Evolutionary conservation across 1,140 invertebrate genomes (phyloP).

Genomic region (Bemisia tabaci): DNA sequence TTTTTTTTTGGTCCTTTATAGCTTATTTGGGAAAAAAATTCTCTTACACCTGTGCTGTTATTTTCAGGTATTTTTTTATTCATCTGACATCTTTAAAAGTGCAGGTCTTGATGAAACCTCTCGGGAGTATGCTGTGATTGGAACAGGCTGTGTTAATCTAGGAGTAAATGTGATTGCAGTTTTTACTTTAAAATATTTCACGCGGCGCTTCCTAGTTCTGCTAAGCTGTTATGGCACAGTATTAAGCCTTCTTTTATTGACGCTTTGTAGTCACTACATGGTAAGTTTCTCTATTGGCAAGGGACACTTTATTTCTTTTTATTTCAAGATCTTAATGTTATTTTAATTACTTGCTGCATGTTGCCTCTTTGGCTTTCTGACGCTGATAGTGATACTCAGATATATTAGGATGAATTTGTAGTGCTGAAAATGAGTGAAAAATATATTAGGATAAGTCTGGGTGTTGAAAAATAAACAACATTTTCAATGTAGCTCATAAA

Average conservation of each 20-base stretch:
- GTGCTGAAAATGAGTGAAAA: no score
- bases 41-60: no score
- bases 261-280: slow-evolving; percentile 38
- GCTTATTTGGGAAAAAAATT: no score
- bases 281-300: slow-evolving; percentile 36
- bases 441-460: no score
- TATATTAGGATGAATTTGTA: no score
- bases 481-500: no score
- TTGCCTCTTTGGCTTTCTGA: no score
- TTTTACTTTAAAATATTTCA: slow-evolving; percentile 38
- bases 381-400: no score
- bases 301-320: slow-evolving; percentile 9
- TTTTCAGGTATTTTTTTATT: slow-evolving; percentile 68
- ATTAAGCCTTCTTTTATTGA: slow-evolving; percentile 38
- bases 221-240: slow-evolving; percentile 38
- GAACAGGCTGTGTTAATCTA: slow-evolving; percentile 54
- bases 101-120: slow-evolving; percentile 41
- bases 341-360: no score
- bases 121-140: slow-evolving; percentile 53
- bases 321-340: slow-evolving; percentile 7
- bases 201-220: slow-evolving; percentile 42
- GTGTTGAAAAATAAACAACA: no score
- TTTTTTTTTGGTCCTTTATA: no score
- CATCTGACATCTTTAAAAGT: slow-evolving; percentile 48
- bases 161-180: slow-evolving; percentile 48